Base-by-base conservation (phyloP, 2,113 vertebrate species). In the Ariopsis seemanni region DNA sequence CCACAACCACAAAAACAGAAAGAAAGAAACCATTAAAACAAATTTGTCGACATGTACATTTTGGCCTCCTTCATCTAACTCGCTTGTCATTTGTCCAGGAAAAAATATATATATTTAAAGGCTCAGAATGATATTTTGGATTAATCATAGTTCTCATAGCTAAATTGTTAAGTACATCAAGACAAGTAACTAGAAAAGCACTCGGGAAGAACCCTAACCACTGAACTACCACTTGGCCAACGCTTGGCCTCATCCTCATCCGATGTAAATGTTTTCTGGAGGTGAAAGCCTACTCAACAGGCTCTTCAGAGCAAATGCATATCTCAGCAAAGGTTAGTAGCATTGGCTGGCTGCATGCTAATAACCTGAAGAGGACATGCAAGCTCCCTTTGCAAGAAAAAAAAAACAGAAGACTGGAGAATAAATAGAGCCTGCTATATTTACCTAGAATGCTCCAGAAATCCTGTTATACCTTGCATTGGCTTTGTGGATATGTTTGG, bases 261-360 rank as follows among this genome's bases (percentile, higher is more conserved):
- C 77, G 57, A 86, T 58, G 87, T 89, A 65, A 86, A 83, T 77
- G 77, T 84, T 74, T 81, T 71, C 63, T 58, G 83, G 71, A 72
- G 82, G 75, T 82, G 90, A 85, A 91, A 92, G 89, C 89, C 57
- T 85, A 77, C 86, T 85, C 87, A 84, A 71, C 89, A 90, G 90
- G 89, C 88, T 89, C 85, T 88, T 87, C 86, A 57, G 69, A 81
- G 92, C 92, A 93, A 92, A 88, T 85, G 91, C 89, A 93, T 93
- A 92, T 91, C 90, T 87, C 82, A 89, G 90, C 90, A 92, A 95
- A 94, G 93, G 94, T 93, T 93, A 93, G 87, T 89, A 82, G 87
- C 30, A 86, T 91, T 89, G 84, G 88, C 83, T 87, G 82, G 18
- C 77, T 89, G 93, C 60, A 91, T 94, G 91, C 91, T 89, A 84